phyloP scores from a whole-genome alignment of 2,888 invertebrate species.

The Eupithecia vulgata region DNA sequence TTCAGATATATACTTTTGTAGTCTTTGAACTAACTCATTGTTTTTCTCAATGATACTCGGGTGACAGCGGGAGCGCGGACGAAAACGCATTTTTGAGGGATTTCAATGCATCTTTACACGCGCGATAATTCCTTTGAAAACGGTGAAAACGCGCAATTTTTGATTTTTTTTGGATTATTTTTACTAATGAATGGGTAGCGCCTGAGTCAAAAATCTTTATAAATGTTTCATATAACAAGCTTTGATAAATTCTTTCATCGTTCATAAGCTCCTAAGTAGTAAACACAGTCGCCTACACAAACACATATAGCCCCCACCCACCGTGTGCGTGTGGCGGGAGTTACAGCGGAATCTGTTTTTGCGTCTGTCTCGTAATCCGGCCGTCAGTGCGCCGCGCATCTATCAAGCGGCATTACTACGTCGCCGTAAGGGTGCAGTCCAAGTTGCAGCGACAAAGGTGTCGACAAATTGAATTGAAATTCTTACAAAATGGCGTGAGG shows the following conservation, averaged over 20 bases:
- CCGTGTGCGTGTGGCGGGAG: constrained; percentile 42
- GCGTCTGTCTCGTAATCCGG: constrained; percentile 61
- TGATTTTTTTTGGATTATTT: too few relatives aligned
- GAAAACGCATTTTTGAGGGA: not conserved
- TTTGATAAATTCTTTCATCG: not conserved
- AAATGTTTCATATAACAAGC: not conserved
- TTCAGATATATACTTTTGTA: too few relatives aligned
- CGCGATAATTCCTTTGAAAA: not conserved
- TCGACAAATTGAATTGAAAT: too few relatives aligned
- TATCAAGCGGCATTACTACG: constrained; percentile 73
- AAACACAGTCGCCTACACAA: not conserved
- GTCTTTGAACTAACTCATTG: not conserved
- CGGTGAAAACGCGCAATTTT: not conserved
- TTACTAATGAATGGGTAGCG: too few relatives aligned
- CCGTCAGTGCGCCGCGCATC: constrained; percentile 66
- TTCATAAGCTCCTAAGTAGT: not conserved
- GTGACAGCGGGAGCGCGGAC: too few relatives aligned
- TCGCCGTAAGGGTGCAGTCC: constrained; percentile 52
- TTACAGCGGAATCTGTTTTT: constrained; percentile 55
- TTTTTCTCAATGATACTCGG: too few relatives aligned
- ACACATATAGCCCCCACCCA: not conserved
- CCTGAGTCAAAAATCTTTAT: not conserved
- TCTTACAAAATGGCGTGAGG: too few relatives aligned
- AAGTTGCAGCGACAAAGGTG: constrained; percentile 43
- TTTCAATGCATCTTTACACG: not conserved